phyloP scores from a whole-genome alignment of 2,113 vertebrate species.

The Sinocyclocheilus anophthalmus region DNA sequence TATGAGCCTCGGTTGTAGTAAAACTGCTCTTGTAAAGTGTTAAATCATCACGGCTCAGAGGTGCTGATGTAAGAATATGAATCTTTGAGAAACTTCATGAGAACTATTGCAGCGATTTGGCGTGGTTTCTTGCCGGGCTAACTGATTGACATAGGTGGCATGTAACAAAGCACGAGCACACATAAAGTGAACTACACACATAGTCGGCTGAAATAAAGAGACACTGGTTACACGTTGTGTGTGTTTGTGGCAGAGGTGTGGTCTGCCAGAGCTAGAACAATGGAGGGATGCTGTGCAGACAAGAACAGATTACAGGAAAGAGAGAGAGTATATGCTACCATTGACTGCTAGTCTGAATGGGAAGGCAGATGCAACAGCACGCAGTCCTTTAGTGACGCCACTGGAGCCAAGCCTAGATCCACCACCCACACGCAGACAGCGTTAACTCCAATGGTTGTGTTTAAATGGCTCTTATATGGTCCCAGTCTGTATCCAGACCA shows the following conservation, averaged over 20 bases:
- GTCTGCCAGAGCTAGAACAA: slow-evolving; percentile 30
- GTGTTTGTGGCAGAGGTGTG: slow-evolving; percentile 31
- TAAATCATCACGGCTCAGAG: slow-evolving; percentile 27
- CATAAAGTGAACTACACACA: not conserved
- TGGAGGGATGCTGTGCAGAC: slow-evolving; percentile 3
- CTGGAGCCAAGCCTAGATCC: too few species aligned
- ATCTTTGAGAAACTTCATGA: slow-evolving; percentile 33
- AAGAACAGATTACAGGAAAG: not conserved
- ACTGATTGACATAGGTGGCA: slow-evolving; percentile 16
- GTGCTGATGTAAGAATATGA: slow-evolving; percentile 41
- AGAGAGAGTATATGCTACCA: slow-evolving; percentile 8
- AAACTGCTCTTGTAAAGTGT: slow-evolving; percentile 31
- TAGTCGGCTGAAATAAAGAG: slow-evolving; percentile 16
- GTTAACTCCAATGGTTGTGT: too few species aligned
- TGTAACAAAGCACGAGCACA: slow-evolving; percentile 6
- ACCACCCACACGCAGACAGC: too few species aligned
- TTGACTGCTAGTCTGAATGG: slow-evolving; percentile 21
- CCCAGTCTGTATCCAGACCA: too few species aligned
- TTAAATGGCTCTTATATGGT: too few species aligned
- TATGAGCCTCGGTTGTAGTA: slow-evolving; percentile 31
- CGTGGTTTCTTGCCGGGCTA: not conserved
- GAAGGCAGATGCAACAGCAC: too few species aligned
- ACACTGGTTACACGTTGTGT: not conserved
- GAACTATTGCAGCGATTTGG: slow-evolving; percentile 28
- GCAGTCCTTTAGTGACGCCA: too few species aligned